These are phyloP conservation scores for Dicyrtomina minuta DNA, from an alignment of 2,888 invertebrate genomes.

Conservation along the genomic window DNA sequence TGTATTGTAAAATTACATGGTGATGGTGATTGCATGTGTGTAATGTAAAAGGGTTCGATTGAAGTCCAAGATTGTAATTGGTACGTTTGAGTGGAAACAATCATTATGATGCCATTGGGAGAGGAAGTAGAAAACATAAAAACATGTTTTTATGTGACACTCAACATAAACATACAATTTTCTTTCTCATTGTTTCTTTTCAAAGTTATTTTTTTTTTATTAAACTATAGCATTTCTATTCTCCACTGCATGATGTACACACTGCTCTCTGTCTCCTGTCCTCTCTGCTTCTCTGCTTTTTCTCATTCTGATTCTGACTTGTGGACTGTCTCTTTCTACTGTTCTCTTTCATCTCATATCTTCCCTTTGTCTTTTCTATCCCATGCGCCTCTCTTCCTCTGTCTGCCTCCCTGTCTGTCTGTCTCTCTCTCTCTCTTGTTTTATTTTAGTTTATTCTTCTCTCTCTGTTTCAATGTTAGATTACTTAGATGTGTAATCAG, in stretches of 20 bases:
- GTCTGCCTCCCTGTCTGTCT: conserved; percentile 5
- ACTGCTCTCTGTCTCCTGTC: no score
- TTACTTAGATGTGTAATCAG: no score
- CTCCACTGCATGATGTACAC: no score
- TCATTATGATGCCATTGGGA: conserved; percentile 18
- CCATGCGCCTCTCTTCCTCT: not conserved
- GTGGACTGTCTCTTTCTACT: no score
- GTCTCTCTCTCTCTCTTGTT: not conserved
- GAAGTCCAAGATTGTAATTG: conserved; percentile 21
- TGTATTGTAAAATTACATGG: conserved; percentile 18
- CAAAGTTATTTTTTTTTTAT: conserved; percentile 1
- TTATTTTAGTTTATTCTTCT: no score
- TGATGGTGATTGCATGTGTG: conserved; percentile 15
- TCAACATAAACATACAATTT: conserved; percentile 9
- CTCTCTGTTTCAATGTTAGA: no score
- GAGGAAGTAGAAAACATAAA: conserved; percentile 21
- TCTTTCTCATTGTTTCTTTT: conserved; percentile 13
- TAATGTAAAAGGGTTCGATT: not conserved
- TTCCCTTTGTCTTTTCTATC: no score
- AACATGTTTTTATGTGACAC: conserved; percentile 22
- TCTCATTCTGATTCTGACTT: no score
- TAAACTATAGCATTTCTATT: no score
- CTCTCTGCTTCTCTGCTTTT: no score
- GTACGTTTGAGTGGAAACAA: conserved; percentile 7
- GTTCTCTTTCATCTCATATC: not conserved